phyloP scores from a whole-genome alignment of 2,888 invertebrate species.

The Conops quadrifasciatus region DNA sequence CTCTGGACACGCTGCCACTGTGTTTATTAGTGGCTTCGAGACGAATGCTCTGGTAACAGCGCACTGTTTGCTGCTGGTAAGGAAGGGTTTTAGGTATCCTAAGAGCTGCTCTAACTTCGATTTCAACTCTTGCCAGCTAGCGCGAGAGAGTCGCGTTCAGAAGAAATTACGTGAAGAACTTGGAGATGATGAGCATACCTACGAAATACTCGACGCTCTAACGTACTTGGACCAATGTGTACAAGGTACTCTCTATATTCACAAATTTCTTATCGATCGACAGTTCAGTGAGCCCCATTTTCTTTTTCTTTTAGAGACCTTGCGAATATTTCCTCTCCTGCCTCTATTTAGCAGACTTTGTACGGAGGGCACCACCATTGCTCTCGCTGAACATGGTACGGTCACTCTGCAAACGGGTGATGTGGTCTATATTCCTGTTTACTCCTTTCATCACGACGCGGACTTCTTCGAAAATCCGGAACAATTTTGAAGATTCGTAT shows the following conservation, averaged over 20 bases:
- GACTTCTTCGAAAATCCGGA: conserved; percentile 51
- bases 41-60: conserved; percentile 52
- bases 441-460: conserved; percentile 55
- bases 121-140: conserved; percentile 43
- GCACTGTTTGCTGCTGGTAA: conserved; percentile 52
- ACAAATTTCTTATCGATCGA: background rate
- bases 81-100: background rate
- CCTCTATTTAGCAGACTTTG: conserved; percentile 49
- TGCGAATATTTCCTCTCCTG: conserved; percentile 51
- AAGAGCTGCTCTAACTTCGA: background rate
- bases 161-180: conserved; percentile 52
- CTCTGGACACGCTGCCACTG: conserved; percentile 54
- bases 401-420: conserved; percentile 52
- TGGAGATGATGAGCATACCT: conserved; percentile 41
- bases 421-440: conserved; percentile 57
- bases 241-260: conserved; percentile 44
- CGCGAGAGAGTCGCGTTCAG: conserved; percentile 48
- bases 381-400: conserved; percentile 38
- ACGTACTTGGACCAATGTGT: conserved; percentile 55
- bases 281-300: background rate
- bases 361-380: conserved; percentile 43
- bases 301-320: conserved; percentile 46
- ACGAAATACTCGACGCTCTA: conserved; percentile 49
- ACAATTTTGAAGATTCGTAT: conserved; percentile 52
- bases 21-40: conserved; percentile 55